Evolutionary conservation across 2,797 vertebrate genomes (phyloP).

Genomic region (Tragopan temminckii): DNA sequence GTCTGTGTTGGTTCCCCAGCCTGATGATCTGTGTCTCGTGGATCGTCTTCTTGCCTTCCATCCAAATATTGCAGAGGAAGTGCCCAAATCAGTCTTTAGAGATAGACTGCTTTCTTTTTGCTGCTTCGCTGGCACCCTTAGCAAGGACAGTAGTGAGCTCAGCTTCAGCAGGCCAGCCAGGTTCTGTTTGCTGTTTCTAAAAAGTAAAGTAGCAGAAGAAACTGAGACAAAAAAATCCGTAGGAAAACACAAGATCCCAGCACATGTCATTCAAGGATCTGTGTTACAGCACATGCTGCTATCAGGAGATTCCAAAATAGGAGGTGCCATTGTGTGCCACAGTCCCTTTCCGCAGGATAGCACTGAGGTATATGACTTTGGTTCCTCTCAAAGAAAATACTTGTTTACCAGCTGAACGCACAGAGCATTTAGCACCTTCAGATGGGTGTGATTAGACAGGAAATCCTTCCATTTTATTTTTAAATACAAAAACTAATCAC

Average conservation of each 20-base stretch:
- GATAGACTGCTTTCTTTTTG: not conserved
- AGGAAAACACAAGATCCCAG: not conserved
- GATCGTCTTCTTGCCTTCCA: not conserved
- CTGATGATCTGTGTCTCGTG: not conserved
- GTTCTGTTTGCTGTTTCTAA: not conserved
- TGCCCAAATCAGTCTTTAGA: not conserved
- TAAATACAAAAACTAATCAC: not conserved
- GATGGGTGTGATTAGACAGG: not conserved
- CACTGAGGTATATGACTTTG: not conserved
- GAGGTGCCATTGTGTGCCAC: too few species aligned
- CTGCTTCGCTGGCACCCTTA: not conserved
- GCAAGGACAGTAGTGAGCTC: not conserved
- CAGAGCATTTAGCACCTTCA: not conserved
- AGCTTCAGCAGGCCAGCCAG: not conserved
- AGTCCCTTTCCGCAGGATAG: not conserved
- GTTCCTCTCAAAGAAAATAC: not conserved
- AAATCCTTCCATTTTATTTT: not conserved
- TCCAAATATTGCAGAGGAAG: not conserved
- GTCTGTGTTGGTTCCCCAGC: fast-evolving
- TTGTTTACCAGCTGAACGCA: not conserved
- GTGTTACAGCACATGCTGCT: not conserved
- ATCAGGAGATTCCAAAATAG: too few species aligned
- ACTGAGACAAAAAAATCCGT: not conserved
- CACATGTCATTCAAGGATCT: not conserved
- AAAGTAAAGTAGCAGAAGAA: not conserved